Evolutionary conservation across 2,888 invertebrate species (phyloP), one percentile per base, ranked within the genome.

Genomic region (Dendrolimus pini): DNA sequence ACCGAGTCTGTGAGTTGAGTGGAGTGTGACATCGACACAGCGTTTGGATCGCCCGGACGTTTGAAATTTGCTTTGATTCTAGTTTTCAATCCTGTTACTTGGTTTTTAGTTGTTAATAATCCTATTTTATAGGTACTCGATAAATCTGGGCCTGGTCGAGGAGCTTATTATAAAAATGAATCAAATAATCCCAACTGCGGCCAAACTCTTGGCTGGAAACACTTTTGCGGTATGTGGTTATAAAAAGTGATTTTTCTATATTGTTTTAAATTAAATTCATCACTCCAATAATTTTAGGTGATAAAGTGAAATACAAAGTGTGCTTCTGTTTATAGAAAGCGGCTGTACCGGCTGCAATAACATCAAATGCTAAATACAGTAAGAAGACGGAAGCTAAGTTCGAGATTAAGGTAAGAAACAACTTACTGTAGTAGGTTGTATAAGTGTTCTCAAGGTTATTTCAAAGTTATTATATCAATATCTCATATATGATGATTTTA

Each of bases 361-460:
- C 78, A n/a, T 68, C 80, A 58, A 93, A 91, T 67, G 88, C 86
- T 64, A 93, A 92, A 70, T 94, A 93, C 77, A 88, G 89, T 70
- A 84, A 87, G 65, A 92, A 92, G 62, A 92, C 92, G 8, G 94
- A 94, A 78, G 93, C 93, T 7, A 83, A 86, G 10, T 94, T 93
- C 70, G 93, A 94, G 80, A 92, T 93, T 9, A 89, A 92, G 89
- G 92, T 92, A 75, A 62, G 41, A 9, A 54, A 52, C 10, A 9
- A 56, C 53, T 61, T 30, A 30, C 3, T 30, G 30, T 30, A 30
- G 30, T 30, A 30, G 30, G 30, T 30, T 6, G 30, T 3, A 30
- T 6, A 30, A 18, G 30, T 30, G 30, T 18, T 47, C 7, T n/a
- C 55, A 55, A 18, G 7, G n/a, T 55, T 30, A 14, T 53, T 55